Percentiles rank a stretch among this genome's conserved stretches.
Conservation (phyloP, 92 coral and sea anemone genomes). For the Heteractis magnifica region DNA sequence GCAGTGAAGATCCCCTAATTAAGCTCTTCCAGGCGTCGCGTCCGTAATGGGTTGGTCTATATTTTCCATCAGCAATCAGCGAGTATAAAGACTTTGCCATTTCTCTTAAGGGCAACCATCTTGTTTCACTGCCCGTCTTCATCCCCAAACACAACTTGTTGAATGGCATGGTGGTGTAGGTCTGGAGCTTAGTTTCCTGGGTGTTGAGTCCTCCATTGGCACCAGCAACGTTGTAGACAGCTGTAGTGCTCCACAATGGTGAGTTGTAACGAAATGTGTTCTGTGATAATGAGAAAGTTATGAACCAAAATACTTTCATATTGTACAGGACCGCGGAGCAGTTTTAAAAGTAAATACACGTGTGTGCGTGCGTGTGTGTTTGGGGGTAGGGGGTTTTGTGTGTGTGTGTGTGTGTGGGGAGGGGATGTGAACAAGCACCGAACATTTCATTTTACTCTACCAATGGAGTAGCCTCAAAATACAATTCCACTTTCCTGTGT, state of each 20-base stretch:
- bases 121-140: slow-evolving; percentile 9
- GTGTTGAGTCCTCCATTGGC: slow-evolving; percentile 31
- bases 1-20: slow-evolving; percentile 43
- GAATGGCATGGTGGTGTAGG: slow-evolving; percentile 30
- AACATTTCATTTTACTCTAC: too few species aligned
- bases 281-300: neutral
- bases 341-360: too few species aligned
- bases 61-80: slow-evolving; percentile 13
- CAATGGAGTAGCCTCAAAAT: too few species aligned
- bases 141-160: slow-evolving; percentile 38
- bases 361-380: too few species aligned
- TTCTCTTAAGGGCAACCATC: neutral
- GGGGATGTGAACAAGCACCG: too few species aligned
- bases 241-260: neutral
- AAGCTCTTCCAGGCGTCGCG: slow-evolving; percentile 46
- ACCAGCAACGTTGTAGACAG: slow-evolving; percentile 13
- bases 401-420: too few species aligned
- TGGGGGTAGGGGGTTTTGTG: too few species aligned
- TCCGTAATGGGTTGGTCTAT: slow-evolving; percentile 6
- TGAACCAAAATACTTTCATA: too few species aligned
- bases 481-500: too few species aligned
- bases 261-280: slow-evolving; percentile 3
- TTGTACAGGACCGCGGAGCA: neutral
- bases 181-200: slow-evolving; percentile 33
- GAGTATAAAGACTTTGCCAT: neutral